Evolutionary conservation across 2,113 vertebrate species (phyloP).

Genomic region (Dolichotis patagonum): DNA sequence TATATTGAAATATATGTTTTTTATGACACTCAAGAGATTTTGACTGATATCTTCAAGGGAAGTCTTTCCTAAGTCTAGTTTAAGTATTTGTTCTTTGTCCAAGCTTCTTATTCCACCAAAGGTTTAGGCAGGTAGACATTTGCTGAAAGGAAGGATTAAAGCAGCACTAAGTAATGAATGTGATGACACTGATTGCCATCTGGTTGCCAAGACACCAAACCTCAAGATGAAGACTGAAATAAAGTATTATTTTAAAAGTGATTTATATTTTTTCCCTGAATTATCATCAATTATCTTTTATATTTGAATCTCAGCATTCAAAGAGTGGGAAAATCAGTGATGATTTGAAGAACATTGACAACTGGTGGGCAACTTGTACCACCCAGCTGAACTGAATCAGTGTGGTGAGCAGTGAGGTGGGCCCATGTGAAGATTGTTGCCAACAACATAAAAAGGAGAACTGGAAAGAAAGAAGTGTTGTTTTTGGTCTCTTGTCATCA

Average conservation of each 20-base stretch:
- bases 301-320: too few species aligned
- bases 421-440: too few species aligned
- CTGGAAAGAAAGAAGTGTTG: too few species aligned
- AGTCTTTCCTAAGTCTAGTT: slow-evolving; percentile 34
- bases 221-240: neutral
- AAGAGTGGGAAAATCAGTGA: neutral
- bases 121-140: neutral
- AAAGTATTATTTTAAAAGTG: too few species aligned
- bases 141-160: slow-evolving; percentile 22
- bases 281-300: too few species aligned
- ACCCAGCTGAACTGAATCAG: too few species aligned
- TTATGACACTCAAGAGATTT: neutral
- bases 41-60: neutral
- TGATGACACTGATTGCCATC: neutral
- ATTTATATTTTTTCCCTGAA: too few species aligned
- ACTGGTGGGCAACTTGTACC: too few species aligned
- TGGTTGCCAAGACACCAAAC: slow-evolving; percentile 21
- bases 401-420: too few species aligned
- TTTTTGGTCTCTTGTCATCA: too few species aligned
- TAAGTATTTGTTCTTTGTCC: neutral
- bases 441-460: too few species aligned
- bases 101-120: neutral
- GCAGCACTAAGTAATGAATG: neutral
- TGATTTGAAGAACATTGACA: neutral
- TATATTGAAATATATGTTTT: neutral